Conservation (phyloP, 1,140 invertebrate species). For the Pteromalus puparum region DNA sequence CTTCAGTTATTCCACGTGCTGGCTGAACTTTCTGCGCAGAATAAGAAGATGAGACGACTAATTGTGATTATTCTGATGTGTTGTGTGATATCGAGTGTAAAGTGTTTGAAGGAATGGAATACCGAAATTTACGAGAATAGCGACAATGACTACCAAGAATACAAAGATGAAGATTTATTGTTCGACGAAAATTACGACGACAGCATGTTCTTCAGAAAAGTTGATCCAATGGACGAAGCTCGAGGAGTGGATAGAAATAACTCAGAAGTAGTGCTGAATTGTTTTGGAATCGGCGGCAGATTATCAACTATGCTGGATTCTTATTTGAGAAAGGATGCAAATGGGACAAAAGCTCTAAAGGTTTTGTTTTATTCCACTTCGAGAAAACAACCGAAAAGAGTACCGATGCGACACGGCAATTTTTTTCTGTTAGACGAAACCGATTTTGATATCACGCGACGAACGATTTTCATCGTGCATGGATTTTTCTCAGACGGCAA, state of each 20-base stretch:
- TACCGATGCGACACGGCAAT: conserved; percentile 65
- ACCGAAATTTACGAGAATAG: not conserved
- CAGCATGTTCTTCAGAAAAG: not conserved
- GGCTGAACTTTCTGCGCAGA: too few relatives aligned
- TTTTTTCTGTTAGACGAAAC: conserved; percentile 77
- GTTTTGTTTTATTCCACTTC: conserved; percentile 66
- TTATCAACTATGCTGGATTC: not conserved
- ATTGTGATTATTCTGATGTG: not conserved
- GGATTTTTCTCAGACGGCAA: conserved; percentile 77
- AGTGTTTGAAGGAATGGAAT: not conserved
- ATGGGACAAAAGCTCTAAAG: conserved; percentile 58
- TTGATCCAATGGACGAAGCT: not conserved
- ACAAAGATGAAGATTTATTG: not conserved
- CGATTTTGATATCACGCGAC: conserved; percentile 73
- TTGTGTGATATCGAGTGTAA: not conserved
- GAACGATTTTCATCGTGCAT: conserved; percentile 77
- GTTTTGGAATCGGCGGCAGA: conserved; percentile 7
- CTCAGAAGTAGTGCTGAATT: not conserved
- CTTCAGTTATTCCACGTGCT: not conserved
- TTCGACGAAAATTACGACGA: not conserved
- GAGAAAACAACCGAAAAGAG: conserved; percentile 58
- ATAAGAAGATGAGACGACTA: not conserved
- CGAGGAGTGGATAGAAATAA: not conserved
- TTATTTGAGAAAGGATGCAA: not conserved
- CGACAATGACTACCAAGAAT: not conserved